Evolutionary conservation across 2,797 vertebrate species (phyloP), one percentile per base, ranked within the genome.

Genomic region (Artibeus jamaicensis): DNA sequence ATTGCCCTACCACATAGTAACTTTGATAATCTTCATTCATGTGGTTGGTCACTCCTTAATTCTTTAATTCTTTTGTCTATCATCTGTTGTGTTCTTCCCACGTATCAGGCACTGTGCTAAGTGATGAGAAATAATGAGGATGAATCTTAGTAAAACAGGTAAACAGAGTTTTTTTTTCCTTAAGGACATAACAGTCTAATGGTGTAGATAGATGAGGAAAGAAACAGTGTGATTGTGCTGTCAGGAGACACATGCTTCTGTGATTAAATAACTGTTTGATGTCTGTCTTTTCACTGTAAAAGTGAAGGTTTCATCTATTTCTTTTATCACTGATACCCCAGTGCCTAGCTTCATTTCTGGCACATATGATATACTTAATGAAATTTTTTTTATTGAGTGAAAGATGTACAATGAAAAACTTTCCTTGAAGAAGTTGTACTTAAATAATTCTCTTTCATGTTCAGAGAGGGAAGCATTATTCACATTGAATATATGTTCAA

Each of bases 401-500:
- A 91, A 86, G 44, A 48, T 50, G 32, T 74, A 29, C 18, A 81
- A 26, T 81, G 37, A 79, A 94, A 97, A 55, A 0, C 9, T 77
- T 87, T 71, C 39, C 91, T 97, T 97, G 53, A 53, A 82, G 50
- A 91, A 7, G 5, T 93, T 89, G 48, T 62, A 48, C 32, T 82
- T 89, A 53, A 91, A 91, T 73, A 77, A 29, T 24, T 89, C 4
- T 39, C 79, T 92, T 93, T 95, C 22, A 29, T 95, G 71, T 93
- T 92, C 32, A 79, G 16, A 82, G 39, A 93, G 26, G 24, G 82
- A 18, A 86, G 39, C 22, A 74, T 78, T 83, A 73, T 70, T 86
- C 12, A 18, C 0, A 62, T 78, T n/a, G 48, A 82, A 73, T 65
- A 22, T 44, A 8, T 92, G 26, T 90, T 90, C 24, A 76, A 2